Percentiles rank a stretch among this genome's conserved stretches.
Conservation (phyloP, 2,113 vertebrate genomes). For the Hippocampus guttulatus region DNA sequence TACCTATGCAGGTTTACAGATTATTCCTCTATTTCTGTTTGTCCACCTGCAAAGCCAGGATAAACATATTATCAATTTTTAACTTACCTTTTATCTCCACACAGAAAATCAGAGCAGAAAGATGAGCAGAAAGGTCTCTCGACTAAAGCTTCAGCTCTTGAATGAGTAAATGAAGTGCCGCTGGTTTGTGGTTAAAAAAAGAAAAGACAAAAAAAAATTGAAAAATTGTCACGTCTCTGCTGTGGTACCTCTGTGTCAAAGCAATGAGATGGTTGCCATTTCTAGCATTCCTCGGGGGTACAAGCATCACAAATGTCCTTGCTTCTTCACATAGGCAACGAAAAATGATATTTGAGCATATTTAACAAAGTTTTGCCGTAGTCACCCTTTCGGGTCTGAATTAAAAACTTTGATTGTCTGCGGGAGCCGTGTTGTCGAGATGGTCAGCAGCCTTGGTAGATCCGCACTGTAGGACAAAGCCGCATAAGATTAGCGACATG, state of each 20-base stretch:
- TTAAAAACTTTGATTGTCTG: constrained; percentile 29
- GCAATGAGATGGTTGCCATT: constrained; percentile 41
- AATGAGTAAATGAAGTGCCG: constrained; percentile 3
- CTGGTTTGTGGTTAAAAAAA: constrained; percentile 36
- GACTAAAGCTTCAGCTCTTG: constrained; percentile 3
- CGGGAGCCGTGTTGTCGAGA: not conserved
- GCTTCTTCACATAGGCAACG: constrained; percentile 28
- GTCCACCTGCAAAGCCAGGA: not conserved
- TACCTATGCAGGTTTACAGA: not conserved
- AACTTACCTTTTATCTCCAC: constrained; percentile 50
- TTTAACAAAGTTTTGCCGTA: constrained; percentile 12
- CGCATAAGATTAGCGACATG: constrained; percentile 42
- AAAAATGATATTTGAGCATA: constrained; percentile 26
- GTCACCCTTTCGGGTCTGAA: constrained; percentile 16
- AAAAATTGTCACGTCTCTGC: constrained; percentile 28
- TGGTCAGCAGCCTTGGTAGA: not conserved
- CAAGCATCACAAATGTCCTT: constrained; percentile 24
- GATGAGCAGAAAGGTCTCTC: constrained; percentile 8
- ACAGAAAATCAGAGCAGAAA: constrained; percentile 2
- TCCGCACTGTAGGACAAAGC: constrained; percentile 18
- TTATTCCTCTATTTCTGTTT: not conserved
- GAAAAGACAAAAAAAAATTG: constrained; percentile 6
- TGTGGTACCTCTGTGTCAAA: constrained; percentile 17
- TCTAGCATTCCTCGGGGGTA: constrained; percentile 37
- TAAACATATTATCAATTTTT: not conserved